These are phyloP conservation scores for Beaufortia kweichowensis DNA, from an alignment of 2,113 vertebrate species.

Conservation along the genomic window DNA sequence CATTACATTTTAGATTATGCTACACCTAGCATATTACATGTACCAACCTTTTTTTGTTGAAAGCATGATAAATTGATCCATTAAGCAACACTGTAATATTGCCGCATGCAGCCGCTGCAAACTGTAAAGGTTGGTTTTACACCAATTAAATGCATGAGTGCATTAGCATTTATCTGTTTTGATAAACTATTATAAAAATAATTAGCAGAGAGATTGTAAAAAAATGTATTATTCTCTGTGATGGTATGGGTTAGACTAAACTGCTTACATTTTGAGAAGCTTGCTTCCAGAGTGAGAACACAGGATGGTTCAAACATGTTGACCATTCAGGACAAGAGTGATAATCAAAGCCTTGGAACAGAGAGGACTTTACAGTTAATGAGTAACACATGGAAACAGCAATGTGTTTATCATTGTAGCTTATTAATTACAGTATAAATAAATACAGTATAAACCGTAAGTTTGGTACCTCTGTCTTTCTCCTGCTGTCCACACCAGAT, in stretches of 20 bases:
- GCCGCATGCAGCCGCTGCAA: slow-evolving; percentile 87
- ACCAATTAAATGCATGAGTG: background rate
- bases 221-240: too few relatives aligned
- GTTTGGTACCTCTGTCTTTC: slow-evolving; percentile 58
- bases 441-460: background rate
- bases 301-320: slow-evolving; percentile 67
- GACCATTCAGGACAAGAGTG: slow-evolving; percentile 73
- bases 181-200: background rate
- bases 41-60: slow-evolving; percentile 80
- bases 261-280: slow-evolving; percentile 72
- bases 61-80: slow-evolving; percentile 79
- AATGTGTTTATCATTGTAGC: background rate
- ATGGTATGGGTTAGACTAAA: background rate
- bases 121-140: slow-evolving; percentile 70
- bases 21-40: background rate
- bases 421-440: background rate
- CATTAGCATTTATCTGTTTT: background rate
- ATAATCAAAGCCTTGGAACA: slow-evolving; percentile 71
- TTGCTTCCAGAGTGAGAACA: slow-evolving; percentile 74
- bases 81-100: slow-evolving; percentile 87
- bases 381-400: background rate
- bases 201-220: too few relatives aligned
- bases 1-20: background rate
- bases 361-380: background rate
- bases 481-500: slow-evolving; percentile 72